These are phyloP conservation scores for Parasteatoda lunata DNA, from an alignment of 2,888 invertebrate species.

Conservation along the genomic window DNA sequence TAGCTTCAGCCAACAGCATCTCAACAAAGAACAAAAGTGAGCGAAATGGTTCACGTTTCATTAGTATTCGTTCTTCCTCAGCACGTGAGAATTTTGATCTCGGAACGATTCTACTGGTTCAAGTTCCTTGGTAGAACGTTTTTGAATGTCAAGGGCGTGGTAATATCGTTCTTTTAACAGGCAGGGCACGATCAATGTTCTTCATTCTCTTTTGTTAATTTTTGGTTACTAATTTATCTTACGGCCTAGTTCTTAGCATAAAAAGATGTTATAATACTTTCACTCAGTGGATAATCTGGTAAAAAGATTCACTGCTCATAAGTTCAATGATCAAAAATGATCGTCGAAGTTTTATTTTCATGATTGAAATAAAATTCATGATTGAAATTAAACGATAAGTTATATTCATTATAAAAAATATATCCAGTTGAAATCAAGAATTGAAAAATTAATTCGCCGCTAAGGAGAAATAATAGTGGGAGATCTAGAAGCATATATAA, in stretches of 20 bases:
- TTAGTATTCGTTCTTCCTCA: neutral
- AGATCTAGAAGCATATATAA: too few relatives aligned
- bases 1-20: neutral
- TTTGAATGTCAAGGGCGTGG: conserved; percentile 64
- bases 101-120: conserved; percentile 24
- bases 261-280: neutral
- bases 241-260: neutral
- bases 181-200: neutral
- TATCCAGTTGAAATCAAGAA: too few relatives aligned
- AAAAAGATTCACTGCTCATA: too few relatives aligned
- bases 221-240: neutral
- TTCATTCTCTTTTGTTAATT: neutral
- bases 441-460: too few relatives aligned
- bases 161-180: neutral
- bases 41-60: neutral
- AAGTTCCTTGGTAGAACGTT: conserved; percentile 8
- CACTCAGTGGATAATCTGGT: neutral
- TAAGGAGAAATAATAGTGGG: too few relatives aligned
- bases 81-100: neutral
- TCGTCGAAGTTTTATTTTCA: too few relatives aligned
- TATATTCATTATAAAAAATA: too few relatives aligned
- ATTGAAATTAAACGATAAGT: too few relatives aligned
- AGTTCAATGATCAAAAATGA: too few relatives aligned
- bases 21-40: neutral
- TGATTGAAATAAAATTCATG: too few relatives aligned